These are phyloP conservation scores for Cheilosia soror DNA, from an alignment of 2,888 invertebrate species.

Conservation along the genomic window DNA sequence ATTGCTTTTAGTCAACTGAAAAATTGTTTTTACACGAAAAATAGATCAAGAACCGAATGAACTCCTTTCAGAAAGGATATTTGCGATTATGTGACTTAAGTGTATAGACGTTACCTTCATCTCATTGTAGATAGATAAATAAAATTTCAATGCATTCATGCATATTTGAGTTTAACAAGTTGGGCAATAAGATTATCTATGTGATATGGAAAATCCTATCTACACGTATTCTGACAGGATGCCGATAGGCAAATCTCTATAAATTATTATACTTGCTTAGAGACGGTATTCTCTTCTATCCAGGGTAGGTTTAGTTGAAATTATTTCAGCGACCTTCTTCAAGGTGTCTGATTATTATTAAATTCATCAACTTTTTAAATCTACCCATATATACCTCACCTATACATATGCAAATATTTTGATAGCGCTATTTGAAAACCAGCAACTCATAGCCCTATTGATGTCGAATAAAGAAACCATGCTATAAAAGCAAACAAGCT, in stretches of 20 bases:
- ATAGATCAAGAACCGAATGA: conserved; percentile 10
- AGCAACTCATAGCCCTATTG: neutral
- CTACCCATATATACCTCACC: neutral
- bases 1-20: conserved; percentile 31
- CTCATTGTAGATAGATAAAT: neutral
- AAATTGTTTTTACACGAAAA: conserved; percentile 20
- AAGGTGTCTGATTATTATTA: too few relatives aligned
- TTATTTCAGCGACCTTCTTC: too few relatives aligned
- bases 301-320: too few relatives aligned
- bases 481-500: neutral
- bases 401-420: neutral
- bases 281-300: neutral
- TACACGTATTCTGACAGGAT: neutral
- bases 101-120: neutral
- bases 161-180: neutral
- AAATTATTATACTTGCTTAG: neutral
- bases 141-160: conserved; percentile 6
- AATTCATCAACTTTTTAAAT: too few relatives aligned
- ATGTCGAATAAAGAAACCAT: neutral
- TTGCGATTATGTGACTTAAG: neutral
- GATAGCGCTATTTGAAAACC: neutral
- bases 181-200: conserved; percentile 2
- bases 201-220: neutral
- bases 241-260: neutral
- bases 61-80: conserved; percentile 12